A percentile compares a stretch with the other conserved stretches of the same genome.
Conservation (phyloP, 2,888 invertebrate species). For the Alitta virens region DNA sequence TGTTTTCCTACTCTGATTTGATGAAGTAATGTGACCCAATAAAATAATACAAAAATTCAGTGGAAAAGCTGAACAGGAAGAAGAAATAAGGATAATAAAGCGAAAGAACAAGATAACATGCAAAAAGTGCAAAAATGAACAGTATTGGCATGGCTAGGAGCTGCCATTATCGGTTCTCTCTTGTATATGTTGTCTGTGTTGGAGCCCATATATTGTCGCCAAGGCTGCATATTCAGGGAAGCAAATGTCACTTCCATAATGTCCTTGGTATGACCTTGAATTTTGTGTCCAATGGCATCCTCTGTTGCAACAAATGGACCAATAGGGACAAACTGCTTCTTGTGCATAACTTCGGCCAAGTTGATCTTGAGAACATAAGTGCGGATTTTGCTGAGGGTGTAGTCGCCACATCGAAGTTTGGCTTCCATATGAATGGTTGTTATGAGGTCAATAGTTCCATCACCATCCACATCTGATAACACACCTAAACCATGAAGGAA, state of each 20-base stretch:
- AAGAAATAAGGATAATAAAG: no score
- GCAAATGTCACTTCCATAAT: constrained; percentile 16
- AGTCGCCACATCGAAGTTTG: constrained; percentile 4
- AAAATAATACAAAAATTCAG: no score
- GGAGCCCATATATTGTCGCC: constrained; percentile 30
- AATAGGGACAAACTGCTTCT: constrained; percentile 3
- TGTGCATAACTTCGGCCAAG: constrained; percentile 9
- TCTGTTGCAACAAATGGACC: constrained; percentile 1
- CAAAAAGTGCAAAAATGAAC: no score
- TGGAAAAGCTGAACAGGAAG: no score
- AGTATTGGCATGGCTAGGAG: no score
- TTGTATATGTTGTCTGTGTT: constrained; percentile 16
- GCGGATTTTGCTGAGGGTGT: constrained; percentile 10
- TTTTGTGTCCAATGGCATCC: neutral
- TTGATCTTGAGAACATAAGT: constrained; percentile 19
- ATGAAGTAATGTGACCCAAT: no score
- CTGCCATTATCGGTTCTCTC: neutral
- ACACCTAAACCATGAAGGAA: constrained; percentile 34
- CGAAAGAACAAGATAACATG: no score
- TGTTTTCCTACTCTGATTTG: no score
- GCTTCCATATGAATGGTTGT: constrained; percentile 28
- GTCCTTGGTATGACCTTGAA: neutral
- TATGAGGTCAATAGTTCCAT: constrained; percentile 40
- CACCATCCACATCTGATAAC: constrained; percentile 48
- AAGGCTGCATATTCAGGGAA: constrained; percentile 23